Percentiles rank a stretch among this genome's conserved stretches.
Conservation (phyloP, 2,888 invertebrate species). For the Pachycephus smyrnensis region DNA sequence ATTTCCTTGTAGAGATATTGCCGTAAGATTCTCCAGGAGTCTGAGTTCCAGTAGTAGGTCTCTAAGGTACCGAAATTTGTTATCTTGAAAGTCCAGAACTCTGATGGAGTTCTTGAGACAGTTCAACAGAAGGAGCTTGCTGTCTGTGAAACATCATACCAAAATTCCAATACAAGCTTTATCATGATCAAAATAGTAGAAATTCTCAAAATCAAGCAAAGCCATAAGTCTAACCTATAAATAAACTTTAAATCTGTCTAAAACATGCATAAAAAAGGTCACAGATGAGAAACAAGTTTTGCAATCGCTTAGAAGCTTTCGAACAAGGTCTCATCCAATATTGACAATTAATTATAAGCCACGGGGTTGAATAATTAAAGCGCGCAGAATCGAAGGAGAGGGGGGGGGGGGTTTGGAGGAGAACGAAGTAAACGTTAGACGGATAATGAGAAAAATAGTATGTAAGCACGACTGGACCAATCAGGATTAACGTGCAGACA, state of each 20-base stretch:
- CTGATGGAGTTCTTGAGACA: conserved; percentile 38
- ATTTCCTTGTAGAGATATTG: conserved; percentile 71
- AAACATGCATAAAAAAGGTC: not conserved
- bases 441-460: not conserved
- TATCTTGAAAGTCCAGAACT: conserved; percentile 70
- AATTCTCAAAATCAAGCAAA: not conserved
- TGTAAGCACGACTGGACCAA: not conserved
- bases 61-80: conserved; percentile 71
- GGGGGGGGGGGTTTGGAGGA: not conserved
- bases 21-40: conserved; percentile 63
- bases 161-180: not conserved
- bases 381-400: not conserved
- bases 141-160: conserved; percentile 44
- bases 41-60: conserved; percentile 64
- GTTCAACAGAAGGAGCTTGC: conserved; percentile 51
- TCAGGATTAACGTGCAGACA: not conserved
- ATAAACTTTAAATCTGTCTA: not conserved
- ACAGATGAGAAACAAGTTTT: not conserved
- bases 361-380: not conserved
- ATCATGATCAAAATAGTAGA: not conserved
- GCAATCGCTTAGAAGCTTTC: not conserved
- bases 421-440: not conserved
- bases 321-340: not conserved
- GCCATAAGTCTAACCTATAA: not conserved
- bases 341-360: not conserved